Evolutionary conservation across 2,888 invertebrate species (phyloP).

Genomic region (Tortrix viridana): DNA sequence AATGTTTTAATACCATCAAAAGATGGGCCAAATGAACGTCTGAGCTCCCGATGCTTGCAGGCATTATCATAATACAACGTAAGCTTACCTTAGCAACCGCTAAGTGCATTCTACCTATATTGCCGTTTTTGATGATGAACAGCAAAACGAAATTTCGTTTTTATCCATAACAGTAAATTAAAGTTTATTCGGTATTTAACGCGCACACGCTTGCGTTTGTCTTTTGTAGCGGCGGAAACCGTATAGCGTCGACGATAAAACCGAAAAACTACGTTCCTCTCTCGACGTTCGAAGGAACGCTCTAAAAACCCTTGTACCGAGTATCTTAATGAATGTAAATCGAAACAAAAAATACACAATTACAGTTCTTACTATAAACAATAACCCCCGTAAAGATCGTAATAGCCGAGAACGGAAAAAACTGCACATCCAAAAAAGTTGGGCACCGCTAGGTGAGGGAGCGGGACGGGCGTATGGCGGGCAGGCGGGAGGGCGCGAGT

Average conservation of each 20-base stretch:
- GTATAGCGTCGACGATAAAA: slow-evolving; percentile 34
- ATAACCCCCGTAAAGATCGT: slow-evolving; percentile 66
- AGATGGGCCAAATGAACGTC: slow-evolving; percentile 48
- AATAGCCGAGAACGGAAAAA: slow-evolving; percentile 76
- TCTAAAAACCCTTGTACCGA: slow-evolving; percentile 26
- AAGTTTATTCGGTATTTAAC: slow-evolving; percentile 30
- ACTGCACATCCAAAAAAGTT: slow-evolving; percentile 80
- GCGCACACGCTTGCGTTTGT: slow-evolving; percentile 47
- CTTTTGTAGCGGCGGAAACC: slow-evolving; percentile 51
- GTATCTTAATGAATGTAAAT: slow-evolving; percentile 30
- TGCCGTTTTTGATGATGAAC: slow-evolving; percentile 20
- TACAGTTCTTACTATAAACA: slow-evolving; percentile 62
- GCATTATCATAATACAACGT: slow-evolving; percentile 9
- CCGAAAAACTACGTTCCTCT: neutral
- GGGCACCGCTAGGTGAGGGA: slow-evolving; percentile 79
- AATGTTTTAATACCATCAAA: slow-evolving; percentile 47
- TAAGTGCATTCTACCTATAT: slow-evolving; percentile 18
- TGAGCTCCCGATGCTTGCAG: slow-evolving; percentile 33
- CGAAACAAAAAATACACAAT: slow-evolving; percentile 38
- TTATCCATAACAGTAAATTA: slow-evolving; percentile 33
- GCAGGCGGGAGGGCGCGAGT: slow-evolving; percentile 56
- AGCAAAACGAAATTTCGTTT: slow-evolving; percentile 27
- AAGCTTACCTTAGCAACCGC: slow-evolving; percentile 2
- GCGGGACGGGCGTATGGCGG: slow-evolving; percentile 57
- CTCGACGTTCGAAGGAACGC: slow-evolving; percentile 1